Percentiles rank a stretch among this genome's conserved stretches.
Evolutionary conservation across 2,797 vertebrate species (phyloP).

Genomic region (Pitangus sulphuratus): DNA sequence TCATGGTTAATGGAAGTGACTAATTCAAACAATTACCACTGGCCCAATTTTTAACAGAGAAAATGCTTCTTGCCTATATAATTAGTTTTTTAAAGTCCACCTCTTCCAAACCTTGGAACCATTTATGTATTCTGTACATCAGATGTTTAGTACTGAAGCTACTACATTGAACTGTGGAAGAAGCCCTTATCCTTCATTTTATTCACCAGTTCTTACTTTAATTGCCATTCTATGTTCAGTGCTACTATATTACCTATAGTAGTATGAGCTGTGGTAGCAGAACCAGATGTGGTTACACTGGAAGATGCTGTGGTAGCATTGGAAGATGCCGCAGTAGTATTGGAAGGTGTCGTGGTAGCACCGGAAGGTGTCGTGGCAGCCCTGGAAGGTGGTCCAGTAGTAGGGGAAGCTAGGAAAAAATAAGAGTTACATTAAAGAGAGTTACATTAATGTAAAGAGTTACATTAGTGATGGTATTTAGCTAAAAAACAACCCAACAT

Average conservation of each 20-base stretch:
- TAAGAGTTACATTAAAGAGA: background rate
- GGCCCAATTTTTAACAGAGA: background rate
- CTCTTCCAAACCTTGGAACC: background rate
- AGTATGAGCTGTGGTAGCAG: background rate
- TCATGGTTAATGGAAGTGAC: background rate
- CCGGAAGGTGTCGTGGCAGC: rapidly evolving
- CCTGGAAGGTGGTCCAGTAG: background rate
- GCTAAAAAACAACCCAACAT: background rate
- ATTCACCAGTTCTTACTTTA: background rate
- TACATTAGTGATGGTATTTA: background rate
- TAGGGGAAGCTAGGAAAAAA: background rate
- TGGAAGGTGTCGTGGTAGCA: rapidly evolving
- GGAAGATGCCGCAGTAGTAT: background rate
- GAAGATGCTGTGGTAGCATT: background rate
- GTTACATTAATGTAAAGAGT: too few species aligned
- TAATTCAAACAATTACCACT: background rate
- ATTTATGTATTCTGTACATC: background rate
- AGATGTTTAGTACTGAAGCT: background rate
- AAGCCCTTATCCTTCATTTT: background rate
- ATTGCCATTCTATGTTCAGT: background rate
- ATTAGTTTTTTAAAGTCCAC: background rate
- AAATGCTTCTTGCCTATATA: background rate
- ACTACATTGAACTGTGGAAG: background rate
- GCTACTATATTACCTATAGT: conserved; percentile 35
- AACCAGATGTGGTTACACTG: background rate